phyloP scores from a whole-genome alignment of 1,140 invertebrate species.

The Lethocerus indicus region DNA sequence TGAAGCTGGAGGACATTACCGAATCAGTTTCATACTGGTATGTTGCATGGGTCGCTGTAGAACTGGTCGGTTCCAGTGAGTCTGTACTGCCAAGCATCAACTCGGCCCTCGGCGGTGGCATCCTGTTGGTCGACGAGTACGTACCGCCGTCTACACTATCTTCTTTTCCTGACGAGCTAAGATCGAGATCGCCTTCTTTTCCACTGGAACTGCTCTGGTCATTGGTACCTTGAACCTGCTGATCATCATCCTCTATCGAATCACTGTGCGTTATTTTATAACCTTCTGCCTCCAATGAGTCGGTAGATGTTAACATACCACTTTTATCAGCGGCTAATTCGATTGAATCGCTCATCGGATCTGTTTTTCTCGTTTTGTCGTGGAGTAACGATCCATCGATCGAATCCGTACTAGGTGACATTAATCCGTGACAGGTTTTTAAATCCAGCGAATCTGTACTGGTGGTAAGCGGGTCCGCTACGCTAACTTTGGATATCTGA shows the following conservation, averaged over 20 bases:
- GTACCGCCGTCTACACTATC: constrained; percentile 23
- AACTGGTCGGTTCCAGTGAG: constrained; percentile 49
- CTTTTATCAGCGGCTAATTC: constrained; percentile 26
- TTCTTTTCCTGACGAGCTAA: constrained; percentile 28
- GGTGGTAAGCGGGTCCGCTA: constrained; percentile 20
- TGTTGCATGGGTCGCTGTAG: constrained; percentile 62
- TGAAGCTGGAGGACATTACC: constrained; percentile 62
- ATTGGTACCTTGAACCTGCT: constrained; percentile 14
- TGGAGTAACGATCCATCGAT: constrained; percentile 36
- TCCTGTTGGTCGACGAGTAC: constrained; percentile 24
- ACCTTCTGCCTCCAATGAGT: constrained; percentile 19
- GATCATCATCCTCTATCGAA: constrained; percentile 30
- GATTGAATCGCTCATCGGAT: constrained; percentile 30
- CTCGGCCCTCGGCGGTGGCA: constrained; percentile 19
- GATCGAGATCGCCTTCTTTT: constrained; percentile 23
- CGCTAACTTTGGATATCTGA: constrained; percentile 10
- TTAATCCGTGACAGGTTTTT: constrained; percentile 27
- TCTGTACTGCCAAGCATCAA: constrained; percentile 45
- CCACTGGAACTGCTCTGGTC: constrained; percentile 28
- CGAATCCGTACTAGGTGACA: constrained; percentile 42
- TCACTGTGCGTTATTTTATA: constrained; percentile 25
- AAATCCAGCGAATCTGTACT: constrained; percentile 39
- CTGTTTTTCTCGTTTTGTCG: constrained; percentile 22
- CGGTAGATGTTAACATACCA: constrained; percentile 22
- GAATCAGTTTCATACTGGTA: constrained; percentile 68